Base-by-base conservation (phyloP, 2,113 vertebrate genomes). In the Equus quagga region DNA sequence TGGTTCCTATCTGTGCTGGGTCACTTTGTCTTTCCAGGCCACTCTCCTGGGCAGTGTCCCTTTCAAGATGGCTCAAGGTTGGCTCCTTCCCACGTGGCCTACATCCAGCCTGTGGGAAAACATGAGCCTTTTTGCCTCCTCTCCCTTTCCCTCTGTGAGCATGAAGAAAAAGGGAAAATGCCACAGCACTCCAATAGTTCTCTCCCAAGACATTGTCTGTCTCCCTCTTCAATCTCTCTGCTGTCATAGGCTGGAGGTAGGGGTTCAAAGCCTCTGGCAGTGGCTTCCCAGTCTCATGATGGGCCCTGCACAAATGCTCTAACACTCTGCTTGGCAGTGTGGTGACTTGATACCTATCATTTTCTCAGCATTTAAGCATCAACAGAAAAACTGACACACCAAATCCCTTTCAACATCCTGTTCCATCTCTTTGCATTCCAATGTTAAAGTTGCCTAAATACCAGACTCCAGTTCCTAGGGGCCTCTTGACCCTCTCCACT, bases 381-480 rank as follows among this genome's bases (percentile, higher is more conserved):
- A 64, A 17, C 18, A 65, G 51, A 33, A 65, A 72, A 41, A 8
- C 9, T 0, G 72, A 56, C n/a, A 72, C 12, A 31, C 7, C 72
- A 72, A 13, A 23, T 79, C 62, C 54, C 23, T 64, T 72, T 56
- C 11, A 4, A 26, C 73, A 6, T n/a, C 5, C 54, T 31, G 24
- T 69, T 62, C 26, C 6, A 0, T 51, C 33, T 60, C 49, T 69
- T 60, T 0, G 0, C 8, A 6, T 18, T 12, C 56, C 13, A 36
- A 11, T 31, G 26, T 31, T 7, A 15, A 82, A 46, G 60, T 33
- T 62, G 18, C 23, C 23, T 49, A 67, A 18, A 23, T 28, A 33
- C 31, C 58, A 21, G n/a, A 56, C 26, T n/a, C 62, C 1, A 19
- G 15, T 41, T 28, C 60, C 24, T 4, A 3, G 26, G 73, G 36